Base-by-base conservation (phyloP, 2,888 invertebrate species). In the Copidosoma aretas region DNA sequence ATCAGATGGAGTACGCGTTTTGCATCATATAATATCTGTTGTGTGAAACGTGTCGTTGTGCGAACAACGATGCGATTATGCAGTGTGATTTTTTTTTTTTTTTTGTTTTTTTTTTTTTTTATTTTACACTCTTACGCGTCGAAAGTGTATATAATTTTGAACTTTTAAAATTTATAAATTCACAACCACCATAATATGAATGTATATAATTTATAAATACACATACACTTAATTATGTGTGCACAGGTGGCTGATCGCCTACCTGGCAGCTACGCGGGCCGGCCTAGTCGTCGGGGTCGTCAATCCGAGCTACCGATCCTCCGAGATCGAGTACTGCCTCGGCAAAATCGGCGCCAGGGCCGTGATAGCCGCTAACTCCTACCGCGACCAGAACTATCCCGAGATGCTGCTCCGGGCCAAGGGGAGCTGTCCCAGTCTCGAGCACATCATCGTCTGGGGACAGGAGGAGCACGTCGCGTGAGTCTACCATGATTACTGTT, bases 241-340 rank as follows among this genome's bases (percentile, higher is more conserved):
- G 32, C 8, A 32, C 32, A 32, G 32, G 32, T 96, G 95, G 95
- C 87, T 91, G 70, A 76, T 93, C 0, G 84, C 89, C 0, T 89
- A 91, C 80, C 84, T 91, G 79, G 94, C 91, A 0, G 88, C 90
- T 1, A 88, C 91, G 0, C 88, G 92, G 72, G 88, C 89, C 1
- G 95, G 94, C 0, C 83, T 93, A 1, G 85, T 92, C 39, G 84
- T 91, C 86, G 93, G 93, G 14, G 90, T 90, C 67, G 86, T 95
- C 41, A 95, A 96, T 82, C 91, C 94, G 0, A 88, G 88, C 0
- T 93, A 91, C 79, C 88, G 90, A 79, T 84, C 86, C 0, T 81
- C 84, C 14, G 95, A 96, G 80, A 75, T 95, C 1, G 86, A 89
- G 60, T 92, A 90, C 79, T 90, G 90, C 63, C 78, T 95, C 17